Conservation (phyloP, 1,140 invertebrate species). For the Aphelenchoides avenae region DNA sequence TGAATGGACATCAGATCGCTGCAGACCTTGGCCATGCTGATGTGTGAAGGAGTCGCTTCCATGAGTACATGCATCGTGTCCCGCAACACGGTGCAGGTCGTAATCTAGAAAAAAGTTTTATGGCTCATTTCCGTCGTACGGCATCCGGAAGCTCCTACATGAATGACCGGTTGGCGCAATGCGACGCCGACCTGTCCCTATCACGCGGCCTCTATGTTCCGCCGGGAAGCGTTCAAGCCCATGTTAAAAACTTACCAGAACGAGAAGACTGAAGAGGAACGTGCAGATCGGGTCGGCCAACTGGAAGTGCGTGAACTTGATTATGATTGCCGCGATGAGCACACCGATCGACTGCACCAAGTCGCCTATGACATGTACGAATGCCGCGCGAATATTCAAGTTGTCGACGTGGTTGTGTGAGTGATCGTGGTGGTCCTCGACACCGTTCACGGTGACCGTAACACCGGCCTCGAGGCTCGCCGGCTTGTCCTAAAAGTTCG, state of each 20-base stretch:
- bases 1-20: slow-evolving; percentile 29
- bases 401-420: slow-evolving; percentile 65
- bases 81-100: slow-evolving; percentile 22
- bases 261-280: slow-evolving; percentile 88
- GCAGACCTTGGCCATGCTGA: slow-evolving; percentile 18
- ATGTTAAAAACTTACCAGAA: no score
- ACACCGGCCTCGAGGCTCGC: no score
- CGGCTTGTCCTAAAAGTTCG: no score
- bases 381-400: slow-evolving; percentile 94
- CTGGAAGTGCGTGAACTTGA: slow-evolving; percentile 39
- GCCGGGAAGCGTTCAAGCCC: no score
- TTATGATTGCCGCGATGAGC: slow-evolving; percentile 82
- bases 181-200: no score
- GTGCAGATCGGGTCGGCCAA: slow-evolving; percentile 97
- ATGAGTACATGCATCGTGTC: slow-evolving; percentile 37
- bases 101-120: slow-evolving; percentile 25
- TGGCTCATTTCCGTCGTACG: no score
- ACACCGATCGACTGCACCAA: slow-evolving; percentile 94
- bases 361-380: slow-evolving; percentile 94
- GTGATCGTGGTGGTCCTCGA: no score
- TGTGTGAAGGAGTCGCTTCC: slow-evolving; percentile 38
- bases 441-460: no score
- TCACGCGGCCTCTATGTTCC: no score
- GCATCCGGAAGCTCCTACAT: no score
- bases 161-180: no score